Percentiles rank a stretch among this genome's conserved stretches.
Conservation (phyloP, 92 coral and sea anemone genomes). For the Phenganax marumi region DNA sequence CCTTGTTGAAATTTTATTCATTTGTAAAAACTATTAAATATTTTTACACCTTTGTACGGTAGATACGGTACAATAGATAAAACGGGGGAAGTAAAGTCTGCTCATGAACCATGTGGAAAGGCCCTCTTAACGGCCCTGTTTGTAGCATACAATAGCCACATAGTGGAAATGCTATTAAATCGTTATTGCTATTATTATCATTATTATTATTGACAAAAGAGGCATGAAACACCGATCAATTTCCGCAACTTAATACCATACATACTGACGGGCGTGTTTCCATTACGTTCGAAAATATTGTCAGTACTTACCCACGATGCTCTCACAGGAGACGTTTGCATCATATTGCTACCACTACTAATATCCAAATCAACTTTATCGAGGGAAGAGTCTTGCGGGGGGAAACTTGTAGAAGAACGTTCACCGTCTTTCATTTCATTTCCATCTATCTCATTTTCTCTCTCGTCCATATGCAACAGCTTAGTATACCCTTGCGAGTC, state of each 20-base stretch:
- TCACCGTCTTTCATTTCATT: not conserved
- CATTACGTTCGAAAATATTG: too few relatives aligned
- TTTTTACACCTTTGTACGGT: too few relatives aligned
- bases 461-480: not conserved
- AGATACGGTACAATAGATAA: too few relatives aligned
- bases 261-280: too few relatives aligned
- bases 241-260: not conserved
- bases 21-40: too few relatives aligned
- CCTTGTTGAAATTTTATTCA: too few relatives aligned
- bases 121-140: too few relatives aligned
- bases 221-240: not conserved
- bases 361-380: conserved; percentile 11
- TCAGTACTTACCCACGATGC: conserved; percentile 28
- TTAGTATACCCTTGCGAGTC: conserved; percentile 30
- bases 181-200: too few relatives aligned
- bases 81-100: too few relatives aligned
- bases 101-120: too few relatives aligned
- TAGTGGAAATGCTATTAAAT: too few relatives aligned
- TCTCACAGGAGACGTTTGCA: conserved; percentile 24
- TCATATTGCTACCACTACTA: conserved; percentile 30
- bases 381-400: conserved; percentile 8
- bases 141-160: too few relatives aligned
- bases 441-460: not conserved
- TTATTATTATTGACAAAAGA: not conserved
- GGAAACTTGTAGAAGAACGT: conserved; percentile 24